phyloP scores from a whole-genome alignment of 2,888 invertebrate genomes.

The Syrphus vitripennis region DNA sequence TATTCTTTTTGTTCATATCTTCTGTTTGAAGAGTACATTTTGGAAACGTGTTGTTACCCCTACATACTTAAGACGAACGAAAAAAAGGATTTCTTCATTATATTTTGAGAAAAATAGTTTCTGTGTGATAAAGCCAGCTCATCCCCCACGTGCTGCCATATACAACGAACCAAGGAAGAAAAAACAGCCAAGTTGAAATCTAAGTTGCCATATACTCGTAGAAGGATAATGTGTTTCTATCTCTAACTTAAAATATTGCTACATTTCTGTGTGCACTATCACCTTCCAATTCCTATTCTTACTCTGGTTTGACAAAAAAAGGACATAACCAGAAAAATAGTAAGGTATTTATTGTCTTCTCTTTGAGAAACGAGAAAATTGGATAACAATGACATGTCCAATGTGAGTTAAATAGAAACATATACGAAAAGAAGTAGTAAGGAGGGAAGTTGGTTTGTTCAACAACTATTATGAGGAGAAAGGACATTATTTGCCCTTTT shows the following conservation, averaged over 20 bases:
- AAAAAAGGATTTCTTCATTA: conserved; percentile 18
- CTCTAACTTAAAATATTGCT: not conserved
- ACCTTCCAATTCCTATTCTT: not conserved
- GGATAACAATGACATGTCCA: conserved; percentile 61
- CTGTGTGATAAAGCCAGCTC: not conserved
- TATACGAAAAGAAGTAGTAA: no score
- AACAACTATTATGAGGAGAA: no score
- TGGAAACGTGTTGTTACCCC: conserved; percentile 47
- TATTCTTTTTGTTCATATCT: conserved; percentile 34
- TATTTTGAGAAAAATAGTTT: not conserved
- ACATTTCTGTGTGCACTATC: not conserved
- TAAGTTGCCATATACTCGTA: not conserved
- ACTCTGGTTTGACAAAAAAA: conserved; percentile 14
- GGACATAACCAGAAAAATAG: conserved; percentile 2
- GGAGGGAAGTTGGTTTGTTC: no score
- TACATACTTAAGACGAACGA: conserved; percentile 47
- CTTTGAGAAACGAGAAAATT: conserved; percentile 57
- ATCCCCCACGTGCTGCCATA: not conserved
- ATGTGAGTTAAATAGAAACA: conserved; percentile 57
- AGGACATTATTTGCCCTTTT: no score
- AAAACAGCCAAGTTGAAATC: conserved; percentile 47
- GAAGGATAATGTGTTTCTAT: not conserved
- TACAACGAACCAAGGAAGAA: not conserved
- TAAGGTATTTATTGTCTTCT: conserved; percentile 15
- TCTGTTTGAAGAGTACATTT: conserved; percentile 10